phyloP scores from a whole-genome alignment of 2,888 invertebrate genomes.

The Atethmia centrago region DNA sequence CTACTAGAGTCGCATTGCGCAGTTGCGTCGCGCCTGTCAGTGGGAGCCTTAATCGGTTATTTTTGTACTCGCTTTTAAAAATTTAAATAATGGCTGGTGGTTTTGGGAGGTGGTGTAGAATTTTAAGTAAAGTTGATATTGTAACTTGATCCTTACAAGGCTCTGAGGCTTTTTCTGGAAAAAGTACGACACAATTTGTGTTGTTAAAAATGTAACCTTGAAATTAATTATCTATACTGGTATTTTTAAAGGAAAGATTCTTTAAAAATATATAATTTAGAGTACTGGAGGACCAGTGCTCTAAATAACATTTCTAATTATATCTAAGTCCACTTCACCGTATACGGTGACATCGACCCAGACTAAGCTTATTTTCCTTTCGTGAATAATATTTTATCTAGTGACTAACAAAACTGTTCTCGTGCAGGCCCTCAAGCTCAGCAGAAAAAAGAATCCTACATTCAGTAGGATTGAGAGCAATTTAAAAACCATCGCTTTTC shows the following conservation, averaged over 20 bases:
- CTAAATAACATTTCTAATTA: background rate
- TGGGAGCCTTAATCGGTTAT: too few species aligned
- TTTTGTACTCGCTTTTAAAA: background rate
- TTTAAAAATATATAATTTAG: too few species aligned
- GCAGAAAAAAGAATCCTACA: background rate
- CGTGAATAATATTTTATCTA: background rate
- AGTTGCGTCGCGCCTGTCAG: too few species aligned
- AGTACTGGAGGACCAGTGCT: too few species aligned
- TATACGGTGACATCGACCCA: background rate
- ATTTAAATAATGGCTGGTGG: background rate
- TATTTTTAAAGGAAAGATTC: background rate
- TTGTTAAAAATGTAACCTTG: background rate
- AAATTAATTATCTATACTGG: background rate
- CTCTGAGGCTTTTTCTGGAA: background rate
- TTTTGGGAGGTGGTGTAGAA: constrained; percentile 29
- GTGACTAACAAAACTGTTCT: too few species aligned
- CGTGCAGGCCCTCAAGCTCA: too few species aligned
- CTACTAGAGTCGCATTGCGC: too few species aligned
- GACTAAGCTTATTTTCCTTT: background rate
- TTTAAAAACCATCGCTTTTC: constrained; percentile 27
- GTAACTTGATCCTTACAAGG: constrained; percentile 5
- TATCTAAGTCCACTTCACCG: background rate
- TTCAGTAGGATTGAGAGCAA: constrained; percentile 14
- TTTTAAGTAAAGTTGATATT: background rate
- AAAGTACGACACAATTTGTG: too few species aligned